Base-by-base conservation (phyloP, 2,888 invertebrate genomes). In the Pherbina coryleti region DNA sequence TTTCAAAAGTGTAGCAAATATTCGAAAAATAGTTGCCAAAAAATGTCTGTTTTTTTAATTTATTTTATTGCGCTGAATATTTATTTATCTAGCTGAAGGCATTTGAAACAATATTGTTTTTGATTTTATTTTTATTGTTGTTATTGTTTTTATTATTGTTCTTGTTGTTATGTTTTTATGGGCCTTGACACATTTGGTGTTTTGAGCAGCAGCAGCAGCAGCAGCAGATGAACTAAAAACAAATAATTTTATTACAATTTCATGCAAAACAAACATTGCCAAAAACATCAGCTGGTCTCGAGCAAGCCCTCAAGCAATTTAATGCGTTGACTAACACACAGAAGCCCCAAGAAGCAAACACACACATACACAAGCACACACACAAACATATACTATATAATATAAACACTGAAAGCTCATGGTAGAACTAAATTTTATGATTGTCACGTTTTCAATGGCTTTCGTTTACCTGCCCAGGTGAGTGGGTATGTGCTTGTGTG, bases 351-450 rank as follows among this genome's bases (percentile, higher is more conserved):
- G n/a, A n/a, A n/a, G n/a, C 49, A 70, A 14, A 14, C 28, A 70
- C 70, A 28, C 25, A 22, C 3, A 25, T 2, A 28, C n/a, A 53
- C 28, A 49, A 25, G 11, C 17, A 28, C 53, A 25, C 37, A 5
- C 14, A 34, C 31, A 17, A 1, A 66, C 22, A 67, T 7, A n/a
- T 51, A n/a, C 28, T 8, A 17, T 3, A 49, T 28, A 11, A 53
- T 8, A 53, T 51, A 70, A 67, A 22, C 49, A 44, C 31, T 70
- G 53, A 1, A 2, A 49, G 31, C 44, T 53, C n/a, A 53, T 17
- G 51, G 9, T 51, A 28, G 25, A 70, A 66, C 49, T 72, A 75
- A 77, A 74, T 70, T 78, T 84, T 82, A 76, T 76, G 79, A 76
- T 78, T 76, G 72, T 70, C 78, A 81, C 71, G 77, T 71, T 64